Evolutionary conservation across 2,113 vertebrate genomes (phyloP), one percentile per base, ranked within the genome.

Genomic region (Vanacampus margaritifer): DNA sequence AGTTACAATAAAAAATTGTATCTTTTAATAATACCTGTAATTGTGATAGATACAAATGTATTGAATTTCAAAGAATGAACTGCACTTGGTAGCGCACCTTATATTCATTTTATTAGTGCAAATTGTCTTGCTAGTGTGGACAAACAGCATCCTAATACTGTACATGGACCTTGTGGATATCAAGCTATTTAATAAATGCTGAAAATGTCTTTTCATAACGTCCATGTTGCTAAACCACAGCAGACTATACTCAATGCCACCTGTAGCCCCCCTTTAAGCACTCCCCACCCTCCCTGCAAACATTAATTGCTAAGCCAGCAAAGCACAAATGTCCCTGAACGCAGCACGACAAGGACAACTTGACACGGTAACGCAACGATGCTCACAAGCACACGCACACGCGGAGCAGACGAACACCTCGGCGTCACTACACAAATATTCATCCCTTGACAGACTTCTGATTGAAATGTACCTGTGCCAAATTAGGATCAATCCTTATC

Each of bases 191-290:
- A 50, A 50, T 50, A n/a, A 50, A 50, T n/a, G 51, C n/a, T 53
- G 6, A 14, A 26, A 26, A 12, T 11, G 23, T 14, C 24, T 54
- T 54, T 23, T n/a, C 21, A 51, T n/a, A n/a, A 21, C 21, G 48
- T 76, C 67, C 66, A 35, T 19, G 10, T 76, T 67, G 75, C 26
- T 65, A 71, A 75, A 62, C 83, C 87, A 90, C 79, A 90, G 59
- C 53, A 67, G 60, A 65, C 46, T 26, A 50, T 64, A 69, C 4
- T 54, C 58, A 74, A 67, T 81, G 59, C 75, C 75, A 36, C 35
- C 35, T 46, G 84, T 89, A 78, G 81, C 76, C 72, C 37, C 37
- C 67, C 46, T 64, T 43, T 48, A 28, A 46, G 16, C 21, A 3
- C 1, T 53, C 64, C 51, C 65, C 67, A 10, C 13, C 4, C 51